Percentiles rank a stretch among this genome's conserved stretches.
phyloP scores from a whole-genome alignment of 1,140 invertebrate species.

The Hypothenemus hampei region DNA sequence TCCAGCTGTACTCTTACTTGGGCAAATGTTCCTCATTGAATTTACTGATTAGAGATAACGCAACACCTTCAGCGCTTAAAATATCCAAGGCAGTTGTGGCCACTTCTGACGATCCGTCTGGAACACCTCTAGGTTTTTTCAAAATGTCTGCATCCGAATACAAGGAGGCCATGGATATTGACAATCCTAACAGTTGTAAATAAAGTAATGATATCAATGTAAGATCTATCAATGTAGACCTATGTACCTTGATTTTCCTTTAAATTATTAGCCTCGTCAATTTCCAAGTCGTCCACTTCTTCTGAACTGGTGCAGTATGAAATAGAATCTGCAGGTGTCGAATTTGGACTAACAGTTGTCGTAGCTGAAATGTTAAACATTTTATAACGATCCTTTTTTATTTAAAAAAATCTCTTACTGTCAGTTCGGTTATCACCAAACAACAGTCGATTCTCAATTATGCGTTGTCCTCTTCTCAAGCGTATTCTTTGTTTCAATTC shows the following conservation, averaged over 20 bases:
- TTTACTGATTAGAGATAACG: slow-evolving; percentile 68
- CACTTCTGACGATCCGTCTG: slow-evolving; percentile 44
- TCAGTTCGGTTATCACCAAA: slow-evolving; percentile 55
- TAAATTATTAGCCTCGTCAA: slow-evolving; percentile 49
- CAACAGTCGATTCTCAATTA: slow-evolving; percentile 48
- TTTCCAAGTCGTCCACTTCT: slow-evolving; percentile 52
- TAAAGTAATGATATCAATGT: slow-evolving; percentile 5
- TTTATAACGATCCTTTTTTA: slow-evolving; percentile 4
- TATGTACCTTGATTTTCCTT: slow-evolving; percentile 38
- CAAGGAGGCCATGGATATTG: slow-evolving; percentile 59
- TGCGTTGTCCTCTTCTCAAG: slow-evolving; percentile 51
- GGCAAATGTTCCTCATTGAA: slow-evolving; percentile 76
- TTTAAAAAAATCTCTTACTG: slow-evolving; percentile 48
- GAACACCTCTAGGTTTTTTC: slow-evolving; percentile 41
- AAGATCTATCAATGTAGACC: background rate
- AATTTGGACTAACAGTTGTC: slow-evolving; percentile 52
- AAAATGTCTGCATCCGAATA: slow-evolving; percentile 56
- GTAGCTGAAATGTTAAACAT: slow-evolving; percentile 38
- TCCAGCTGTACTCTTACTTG: slow-evolving; percentile 30
- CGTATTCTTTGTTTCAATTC: slow-evolving; percentile 61
- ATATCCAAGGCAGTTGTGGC: slow-evolving; percentile 37
- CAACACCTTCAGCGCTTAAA: slow-evolving; percentile 72
- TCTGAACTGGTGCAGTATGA: slow-evolving; percentile 52
- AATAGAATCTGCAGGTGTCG: slow-evolving; percentile 48
- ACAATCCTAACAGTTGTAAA: slow-evolving; percentile 46